Conservation (phyloP, 2,797 vertebrate genomes). For the Diplodus sargus region DNA sequence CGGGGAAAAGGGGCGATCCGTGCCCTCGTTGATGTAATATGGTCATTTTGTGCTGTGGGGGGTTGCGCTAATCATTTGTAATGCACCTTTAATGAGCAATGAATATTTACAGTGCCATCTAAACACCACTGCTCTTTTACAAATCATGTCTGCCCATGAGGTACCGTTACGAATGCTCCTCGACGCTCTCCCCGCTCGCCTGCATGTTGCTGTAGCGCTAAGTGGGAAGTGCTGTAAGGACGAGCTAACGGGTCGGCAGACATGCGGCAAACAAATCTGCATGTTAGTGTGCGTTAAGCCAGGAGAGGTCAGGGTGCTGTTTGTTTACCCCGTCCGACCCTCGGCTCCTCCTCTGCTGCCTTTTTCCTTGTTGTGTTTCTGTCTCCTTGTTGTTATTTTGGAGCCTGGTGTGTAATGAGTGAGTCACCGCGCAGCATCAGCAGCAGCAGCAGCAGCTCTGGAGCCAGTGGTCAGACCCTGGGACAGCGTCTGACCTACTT, state of each 20-base stretch:
- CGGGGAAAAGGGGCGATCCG: background rate
- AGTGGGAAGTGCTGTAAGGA: constrained; percentile 34
- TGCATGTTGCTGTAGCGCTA: constrained; percentile 36
- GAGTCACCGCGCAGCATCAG: constrained; percentile 64
- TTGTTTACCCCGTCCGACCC: constrained; percentile 49
- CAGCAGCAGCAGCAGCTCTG: constrained; percentile 54
- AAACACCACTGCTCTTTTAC: constrained; percentile 36
- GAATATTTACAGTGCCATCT: constrained; percentile 58
- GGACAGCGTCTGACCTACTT: constrained; percentile 83
- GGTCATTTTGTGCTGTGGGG: constrained; percentile 26
- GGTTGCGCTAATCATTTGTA: constrained; percentile 36
- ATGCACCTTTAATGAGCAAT: constrained; percentile 58
- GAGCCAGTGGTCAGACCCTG: constrained; percentile 78
- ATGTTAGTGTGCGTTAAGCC: constrained; percentile 52
- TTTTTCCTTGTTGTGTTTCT: background rate
- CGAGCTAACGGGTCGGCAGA: constrained; percentile 67
- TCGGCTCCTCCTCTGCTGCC: constrained; percentile 15
- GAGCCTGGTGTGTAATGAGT: constrained; percentile 61
- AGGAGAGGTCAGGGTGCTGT: constrained; percentile 34
- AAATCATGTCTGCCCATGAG: constrained; percentile 49
- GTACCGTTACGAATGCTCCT: constrained; percentile 36
- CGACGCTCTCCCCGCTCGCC: constrained; percentile 19
- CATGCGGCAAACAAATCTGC: constrained; percentile 58
- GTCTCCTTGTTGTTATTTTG: constrained; percentile 56
- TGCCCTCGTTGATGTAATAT: constrained; percentile 1